These are phyloP conservation scores for Antennarius maculatus DNA, from an alignment of 2,797 vertebrate genomes.

Conservation along the genomic window DNA sequence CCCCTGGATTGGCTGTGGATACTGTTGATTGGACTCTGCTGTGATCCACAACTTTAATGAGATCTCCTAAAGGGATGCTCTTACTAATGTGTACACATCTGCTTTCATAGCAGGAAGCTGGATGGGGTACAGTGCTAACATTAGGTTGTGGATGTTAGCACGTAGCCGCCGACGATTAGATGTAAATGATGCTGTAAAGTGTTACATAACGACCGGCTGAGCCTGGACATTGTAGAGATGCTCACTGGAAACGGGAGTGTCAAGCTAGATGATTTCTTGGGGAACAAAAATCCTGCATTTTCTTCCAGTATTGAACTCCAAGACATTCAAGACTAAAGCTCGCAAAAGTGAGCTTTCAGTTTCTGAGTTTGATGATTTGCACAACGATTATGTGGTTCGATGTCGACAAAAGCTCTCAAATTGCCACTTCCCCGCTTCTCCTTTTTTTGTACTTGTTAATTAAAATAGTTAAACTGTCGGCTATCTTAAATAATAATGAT, in stretches of 20 bases:
- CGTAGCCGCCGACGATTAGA: constrained; percentile 41
- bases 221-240: constrained; percentile 15
- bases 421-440: constrained; percentile 37
- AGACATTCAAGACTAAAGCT: constrained; percentile 3
- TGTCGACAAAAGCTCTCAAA: constrained; percentile 44
- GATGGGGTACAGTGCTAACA: constrained; percentile 64
- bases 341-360: constrained; percentile 1
- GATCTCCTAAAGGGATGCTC: constrained; percentile 68
- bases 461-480: too few relatives aligned
- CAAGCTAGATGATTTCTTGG: constrained; percentile 4
- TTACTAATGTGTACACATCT: constrained; percentile 74
- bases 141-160: constrained; percentile 34
- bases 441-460: background rate
- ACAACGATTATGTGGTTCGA: constrained; percentile 49
- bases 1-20: constrained; percentile 55
- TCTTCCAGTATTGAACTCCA: constrained; percentile 2
- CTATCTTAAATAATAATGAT: too few relatives aligned
- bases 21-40: constrained; percentile 69
- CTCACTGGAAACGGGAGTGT: constrained; percentile 17
- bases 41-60: constrained; percentile 68
- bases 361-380: constrained; percentile 37
- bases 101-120: constrained; percentile 62
- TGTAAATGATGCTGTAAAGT: constrained; percentile 51
- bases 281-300: constrained; percentile 10
- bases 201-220: constrained; percentile 54